Base-by-base conservation (phyloP, 2,888 invertebrate genomes). In the Andricus curvator region DNA sequence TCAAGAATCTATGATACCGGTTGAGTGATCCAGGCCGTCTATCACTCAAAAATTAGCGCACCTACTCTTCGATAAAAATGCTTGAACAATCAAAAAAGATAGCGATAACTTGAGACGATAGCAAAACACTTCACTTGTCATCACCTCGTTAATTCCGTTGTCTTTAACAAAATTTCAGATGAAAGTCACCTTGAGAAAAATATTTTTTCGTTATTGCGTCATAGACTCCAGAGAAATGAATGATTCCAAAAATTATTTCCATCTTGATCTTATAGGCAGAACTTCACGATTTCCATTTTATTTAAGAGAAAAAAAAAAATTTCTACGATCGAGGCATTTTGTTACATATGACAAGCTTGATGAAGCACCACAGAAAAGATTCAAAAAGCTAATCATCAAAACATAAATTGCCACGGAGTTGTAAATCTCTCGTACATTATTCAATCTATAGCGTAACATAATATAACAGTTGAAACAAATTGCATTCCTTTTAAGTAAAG, bases 21-120 rank as follows among this genome's bases (percentile, higher is more conserved):
- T 33, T 74, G n/a, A n/a, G n/a, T 51, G 33, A 17, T 51, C 13
- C 11, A 29, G 13, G 66, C 74, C 79, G 82, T 82, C 77, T 80
- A 81, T 84, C 81, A 84, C 82, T 78, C 78, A 78, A 74, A 81
- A 80, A 81, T 82, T 82, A 81, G 80, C 76, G 81, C 81, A 84
- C 79, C 81, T 81, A 80, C 76, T 80, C 77, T 76, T 80, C 78
- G 82, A 82, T 84, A 79, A 84, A 85, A 87, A 86, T 88, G 89
- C 89, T 88, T 86, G 88, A 89, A 90, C 90, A 89, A 90, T 89
- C 89, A 89, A 83, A 85, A 80, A 82, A 80, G 77, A 62, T 78
- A 56, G 80, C 33, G 83, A 67, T 77, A 80, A 29, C 78, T 77
- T 81, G 68, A 78, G 56, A 79, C 77, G 80, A 78, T 64, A 80